phyloP scores from a whole-genome alignment of 2,888 invertebrate genomes.

The Papilio demoleus region DNA sequence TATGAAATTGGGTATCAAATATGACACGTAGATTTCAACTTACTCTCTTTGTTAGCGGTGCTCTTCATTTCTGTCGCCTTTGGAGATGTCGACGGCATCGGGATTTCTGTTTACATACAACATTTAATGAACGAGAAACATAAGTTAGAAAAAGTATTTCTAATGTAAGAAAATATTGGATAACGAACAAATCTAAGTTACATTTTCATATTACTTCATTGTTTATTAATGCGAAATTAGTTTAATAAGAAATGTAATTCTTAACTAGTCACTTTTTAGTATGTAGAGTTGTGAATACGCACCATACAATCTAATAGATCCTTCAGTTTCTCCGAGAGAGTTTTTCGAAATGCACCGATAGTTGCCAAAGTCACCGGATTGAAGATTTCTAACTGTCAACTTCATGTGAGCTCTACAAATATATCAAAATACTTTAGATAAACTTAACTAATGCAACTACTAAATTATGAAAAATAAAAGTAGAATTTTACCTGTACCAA shows the following conservation, averaged over 20 bases:
- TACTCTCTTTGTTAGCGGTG: constrained; percentile 89
- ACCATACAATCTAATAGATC: constrained; percentile 96
- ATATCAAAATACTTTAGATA: background rate
- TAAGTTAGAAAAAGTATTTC: background rate
- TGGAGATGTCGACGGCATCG: constrained; percentile 93
- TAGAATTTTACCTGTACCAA: too few species aligned
- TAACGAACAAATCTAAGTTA: too few species aligned
- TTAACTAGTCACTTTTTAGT: background rate
- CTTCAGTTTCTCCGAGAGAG: constrained; percentile 96
- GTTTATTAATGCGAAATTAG: too few species aligned
- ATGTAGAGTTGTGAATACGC: constrained; percentile 49
- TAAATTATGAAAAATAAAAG: too few species aligned
- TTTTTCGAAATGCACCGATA: constrained; percentile 97
- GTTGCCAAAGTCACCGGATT: constrained; percentile 93
- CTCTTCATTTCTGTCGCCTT: constrained; percentile 92
- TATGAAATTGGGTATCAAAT: too few species aligned
- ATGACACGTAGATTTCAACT: constrained; percentile 56
- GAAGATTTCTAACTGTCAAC: constrained; percentile 92
- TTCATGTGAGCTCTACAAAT: constrained; percentile 91
- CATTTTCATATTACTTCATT: background rate
- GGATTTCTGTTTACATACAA: constrained; percentile 87
- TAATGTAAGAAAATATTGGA: too few species aligned
- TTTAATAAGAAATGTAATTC: too few species aligned
- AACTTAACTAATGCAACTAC: background rate
- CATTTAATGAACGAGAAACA: background rate